Evolutionary conservation across 2,888 invertebrate genomes (phyloP).

Genomic region (Zhuqinia jingwanae): DNA sequence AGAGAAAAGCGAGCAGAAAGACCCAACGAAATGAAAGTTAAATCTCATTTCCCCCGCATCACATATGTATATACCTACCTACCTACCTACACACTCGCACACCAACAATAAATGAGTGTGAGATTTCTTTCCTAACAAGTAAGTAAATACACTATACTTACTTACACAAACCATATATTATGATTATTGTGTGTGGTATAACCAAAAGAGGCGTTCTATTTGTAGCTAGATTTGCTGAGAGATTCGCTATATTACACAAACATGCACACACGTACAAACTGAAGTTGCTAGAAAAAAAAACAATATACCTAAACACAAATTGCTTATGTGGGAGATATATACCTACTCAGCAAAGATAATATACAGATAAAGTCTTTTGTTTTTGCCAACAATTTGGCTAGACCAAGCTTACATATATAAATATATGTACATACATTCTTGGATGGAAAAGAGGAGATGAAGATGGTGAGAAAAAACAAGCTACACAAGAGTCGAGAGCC

Average conservation of each 20-base stretch:
- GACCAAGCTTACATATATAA: no score
- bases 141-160: neutral
- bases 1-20: neutral
- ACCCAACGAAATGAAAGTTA: conserved; percentile 51
- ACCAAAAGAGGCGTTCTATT: conserved; percentile 36
- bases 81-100: conserved; percentile 1
- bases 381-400: conserved; percentile 33
- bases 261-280: no score
- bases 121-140: neutral
- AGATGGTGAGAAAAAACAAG: conserved; percentile 43
- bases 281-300: neutral
- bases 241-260: conserved; percentile 4
- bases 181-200: conserved; percentile 27
- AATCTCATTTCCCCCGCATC: conserved; percentile 63
- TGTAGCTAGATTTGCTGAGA: conserved; percentile 7
- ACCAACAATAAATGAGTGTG: neutral
- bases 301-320: conserved; percentile 4
- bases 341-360: neutral
- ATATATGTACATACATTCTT: neutral
- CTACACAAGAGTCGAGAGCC: conserved; percentile 21
- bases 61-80: neutral
- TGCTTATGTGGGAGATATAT: conserved; percentile 1
- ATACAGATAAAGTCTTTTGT: conserved; percentile 12
- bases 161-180: conserved; percentile 9
- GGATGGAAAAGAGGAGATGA: neutral